phyloP scores from a whole-genome alignment of 2,888 invertebrate genomes.

The Saturnia pavonia region DNA sequence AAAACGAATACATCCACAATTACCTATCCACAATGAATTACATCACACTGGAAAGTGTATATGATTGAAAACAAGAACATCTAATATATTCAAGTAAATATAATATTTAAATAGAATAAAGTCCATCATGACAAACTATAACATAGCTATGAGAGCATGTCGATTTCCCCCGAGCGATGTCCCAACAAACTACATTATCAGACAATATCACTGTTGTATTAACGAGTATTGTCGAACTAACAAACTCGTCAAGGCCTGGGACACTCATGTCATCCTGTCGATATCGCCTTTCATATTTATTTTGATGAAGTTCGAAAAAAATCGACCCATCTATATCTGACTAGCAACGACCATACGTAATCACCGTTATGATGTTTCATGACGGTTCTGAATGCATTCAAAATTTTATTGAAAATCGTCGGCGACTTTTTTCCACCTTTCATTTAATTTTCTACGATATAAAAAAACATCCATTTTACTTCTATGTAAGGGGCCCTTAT shows the following conservation, averaged over 20 bases:
- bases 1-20: neutral
- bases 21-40: no score
- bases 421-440: no score
- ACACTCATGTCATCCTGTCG: neutral
- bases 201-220: constrained; percentile 15
- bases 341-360: no score
- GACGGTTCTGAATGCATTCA: neutral
- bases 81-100: neutral
- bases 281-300: neutral
- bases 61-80: neutral
- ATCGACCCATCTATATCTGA: neutral
- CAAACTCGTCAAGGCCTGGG: constrained; percentile 10
- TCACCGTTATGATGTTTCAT: neutral
- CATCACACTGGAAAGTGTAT: neutral
- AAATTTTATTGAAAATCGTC: neutral
- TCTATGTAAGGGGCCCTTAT: no score
- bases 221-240: constrained; percentile 17
- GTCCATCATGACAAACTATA: neutral
- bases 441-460: no score
- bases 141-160: neutral
- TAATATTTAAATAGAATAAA: neutral
- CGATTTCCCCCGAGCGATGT: constrained; percentile 7
- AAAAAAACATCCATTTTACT: no score
- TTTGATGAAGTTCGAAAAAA: neutral
- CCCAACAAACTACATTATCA: constrained; percentile 9